Conservation (phyloP, 2,113 vertebrate species). For the Oryzias curvinotus region DNA sequence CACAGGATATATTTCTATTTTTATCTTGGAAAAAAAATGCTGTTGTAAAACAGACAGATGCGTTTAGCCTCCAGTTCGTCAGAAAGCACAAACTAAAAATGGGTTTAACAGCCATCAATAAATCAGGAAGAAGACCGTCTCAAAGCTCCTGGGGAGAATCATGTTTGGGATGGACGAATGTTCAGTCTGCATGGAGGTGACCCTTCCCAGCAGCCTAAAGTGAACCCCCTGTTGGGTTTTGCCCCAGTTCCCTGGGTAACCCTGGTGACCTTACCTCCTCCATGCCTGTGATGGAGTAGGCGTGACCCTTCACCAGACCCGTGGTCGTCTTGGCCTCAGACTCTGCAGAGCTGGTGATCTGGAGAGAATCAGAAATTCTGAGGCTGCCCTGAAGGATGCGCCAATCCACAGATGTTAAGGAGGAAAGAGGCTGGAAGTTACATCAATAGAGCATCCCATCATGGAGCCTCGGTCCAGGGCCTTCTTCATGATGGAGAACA, state of each 20-base stretch:
- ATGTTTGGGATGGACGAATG: no score
- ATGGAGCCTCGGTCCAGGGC: constrained; percentile 86
- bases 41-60: no score
- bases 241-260: neutral
- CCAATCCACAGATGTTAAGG: neutral
- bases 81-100: no score
- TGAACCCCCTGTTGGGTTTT: neutral
- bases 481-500: constrained; percentile 84
- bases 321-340: constrained; percentile 85
- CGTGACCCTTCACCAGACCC: constrained; percentile 94
- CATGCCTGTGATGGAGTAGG: constrained; percentile 89
- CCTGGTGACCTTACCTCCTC: constrained; percentile 77
- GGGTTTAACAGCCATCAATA: no score
- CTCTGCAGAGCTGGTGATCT: constrained; percentile 85
- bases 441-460: constrained; percentile 92
- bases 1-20: no score
- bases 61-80: no score
- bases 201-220: neutral
- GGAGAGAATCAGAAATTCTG: neutral
- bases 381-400: neutral
- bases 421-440: constrained; percentile 54
- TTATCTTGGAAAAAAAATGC: no score
- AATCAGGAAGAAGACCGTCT: no score
- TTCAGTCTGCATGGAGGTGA: no score
- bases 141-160: no score